Evolutionary conservation across 1,140 invertebrate genomes (phyloP).

Genomic region (Whitmania pigra): DNA sequence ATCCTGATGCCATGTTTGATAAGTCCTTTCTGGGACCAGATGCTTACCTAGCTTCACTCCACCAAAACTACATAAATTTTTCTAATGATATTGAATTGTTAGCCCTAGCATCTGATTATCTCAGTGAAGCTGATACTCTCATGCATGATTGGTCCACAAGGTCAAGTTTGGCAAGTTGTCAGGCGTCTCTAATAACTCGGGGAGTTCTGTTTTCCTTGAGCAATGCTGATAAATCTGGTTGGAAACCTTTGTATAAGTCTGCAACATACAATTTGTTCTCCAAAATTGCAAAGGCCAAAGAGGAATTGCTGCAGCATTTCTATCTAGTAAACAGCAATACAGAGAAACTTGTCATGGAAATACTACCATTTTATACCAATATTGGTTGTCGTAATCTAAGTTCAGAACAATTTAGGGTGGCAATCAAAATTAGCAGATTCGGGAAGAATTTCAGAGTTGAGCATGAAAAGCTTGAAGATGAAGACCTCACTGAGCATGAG

Average conservation of each 20-base stretch:
- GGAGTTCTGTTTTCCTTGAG: slow-evolving; percentile 35
- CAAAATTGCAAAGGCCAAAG: slow-evolving; percentile 20
- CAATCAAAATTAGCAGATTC: too few relatives aligned
- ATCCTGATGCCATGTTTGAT: slow-evolving; percentile 38
- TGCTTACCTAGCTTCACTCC: slow-evolving; percentile 37
- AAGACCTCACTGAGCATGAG: too few relatives aligned
- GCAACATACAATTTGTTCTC: slow-evolving; percentile 29
- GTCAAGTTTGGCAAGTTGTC: slow-evolving; percentile 31
- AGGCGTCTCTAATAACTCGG: slow-evolving; percentile 33
- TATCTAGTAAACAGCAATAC: too few relatives aligned
- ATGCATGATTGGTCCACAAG: slow-evolving; percentile 37
- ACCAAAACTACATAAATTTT: slow-evolving; percentile 42
- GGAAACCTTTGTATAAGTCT: slow-evolving; percentile 39
- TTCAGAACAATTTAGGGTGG: too few relatives aligned
- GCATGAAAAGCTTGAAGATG: too few relatives aligned
- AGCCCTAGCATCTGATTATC: slow-evolving; percentile 34
- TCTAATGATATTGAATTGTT: slow-evolving; percentile 34
- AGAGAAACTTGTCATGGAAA: too few relatives aligned
- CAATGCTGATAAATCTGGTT: slow-evolving; percentile 28
- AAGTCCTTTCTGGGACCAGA: slow-evolving; percentile 36
- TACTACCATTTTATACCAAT: too few relatives aligned
- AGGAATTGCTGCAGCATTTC: background rate
- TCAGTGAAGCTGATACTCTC: slow-evolving; percentile 38
- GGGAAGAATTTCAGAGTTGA: too few relatives aligned
- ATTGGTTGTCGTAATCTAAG: too few relatives aligned